Evolutionary conservation across 2,113 vertebrate species (phyloP).

Genomic region (Clarias macrocephalus): DNA sequence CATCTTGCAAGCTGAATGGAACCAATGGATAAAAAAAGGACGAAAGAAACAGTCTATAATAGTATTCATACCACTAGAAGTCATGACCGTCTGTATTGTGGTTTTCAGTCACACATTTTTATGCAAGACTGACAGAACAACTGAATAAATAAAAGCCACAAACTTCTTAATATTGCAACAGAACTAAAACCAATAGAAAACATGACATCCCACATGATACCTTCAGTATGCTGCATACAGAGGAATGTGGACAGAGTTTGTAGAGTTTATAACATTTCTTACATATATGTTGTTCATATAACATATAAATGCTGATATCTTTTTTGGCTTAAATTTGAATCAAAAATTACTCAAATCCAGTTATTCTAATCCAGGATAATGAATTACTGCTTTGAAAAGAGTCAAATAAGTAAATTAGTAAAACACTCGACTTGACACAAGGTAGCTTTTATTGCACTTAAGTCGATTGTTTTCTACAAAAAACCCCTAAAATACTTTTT

Average conservation of each 20-base stretch:
- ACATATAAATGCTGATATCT: not conserved
- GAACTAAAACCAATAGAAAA: not conserved
- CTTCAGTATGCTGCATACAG: not conserved
- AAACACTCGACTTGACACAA: not conserved
- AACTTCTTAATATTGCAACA: not conserved
- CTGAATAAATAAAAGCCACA: not conserved
- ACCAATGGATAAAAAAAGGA: conserved; percentile 1
- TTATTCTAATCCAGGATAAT: not conserved
- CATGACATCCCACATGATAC: too few species aligned
- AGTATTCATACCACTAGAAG: conserved; percentile 7
- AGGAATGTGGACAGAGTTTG: not conserved
- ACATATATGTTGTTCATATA: not conserved
- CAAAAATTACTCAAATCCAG: not conserved
- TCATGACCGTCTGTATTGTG: conserved; percentile 13
- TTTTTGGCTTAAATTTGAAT: not conserved
- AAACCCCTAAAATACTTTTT: not conserved
- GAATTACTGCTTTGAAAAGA: not conserved
- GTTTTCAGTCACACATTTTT: conserved; percentile 19
- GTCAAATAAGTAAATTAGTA: not conserved
- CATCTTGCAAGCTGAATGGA: conserved; percentile 18
- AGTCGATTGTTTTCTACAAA: not conserved
- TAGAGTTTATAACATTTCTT: not conserved
- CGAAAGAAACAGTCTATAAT: not conserved
- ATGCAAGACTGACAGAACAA: not conserved
- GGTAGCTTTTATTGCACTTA: not conserved